These are phyloP conservation scores for Myotis findleyi DNA, from an alignment of 2,797 vertebrate species.

Conservation along the genomic window DNA sequence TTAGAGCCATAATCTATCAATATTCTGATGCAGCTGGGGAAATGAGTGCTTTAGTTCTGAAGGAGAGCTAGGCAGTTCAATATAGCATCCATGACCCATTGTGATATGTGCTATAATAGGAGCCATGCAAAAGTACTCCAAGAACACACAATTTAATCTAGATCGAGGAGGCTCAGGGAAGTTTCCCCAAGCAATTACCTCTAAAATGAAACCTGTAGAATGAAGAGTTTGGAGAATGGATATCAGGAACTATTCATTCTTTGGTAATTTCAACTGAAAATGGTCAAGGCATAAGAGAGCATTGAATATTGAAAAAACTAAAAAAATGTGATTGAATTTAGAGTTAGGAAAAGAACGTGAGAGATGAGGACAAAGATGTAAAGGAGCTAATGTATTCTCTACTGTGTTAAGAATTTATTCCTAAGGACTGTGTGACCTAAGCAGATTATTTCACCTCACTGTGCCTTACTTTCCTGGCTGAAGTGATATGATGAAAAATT, in stretches of 20 bases:
- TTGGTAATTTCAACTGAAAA: not conserved
- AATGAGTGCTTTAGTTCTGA: not conserved
- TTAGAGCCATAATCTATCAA: not conserved
- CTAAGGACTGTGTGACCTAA: not conserved
- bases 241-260: not conserved
- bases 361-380: not conserved
- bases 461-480: not conserved
- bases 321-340: not conserved
- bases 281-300: not conserved
- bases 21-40: not conserved
- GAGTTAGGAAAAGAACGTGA: not conserved
- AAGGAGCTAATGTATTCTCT: not conserved
- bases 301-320: not conserved
- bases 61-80: not conserved
- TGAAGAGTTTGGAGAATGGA: not conserved
- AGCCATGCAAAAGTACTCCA: not conserved
- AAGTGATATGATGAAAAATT: not conserved
- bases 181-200: not conserved
- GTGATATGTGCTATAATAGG: not conserved
- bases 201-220: not conserved
- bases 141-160: not conserved
- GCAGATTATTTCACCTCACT: not conserved
- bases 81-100: not conserved
- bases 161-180: not conserved
- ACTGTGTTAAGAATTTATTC: not conserved